Conservation (phyloP, 23 tunicate species). For the Ciona savignyi region DNA sequence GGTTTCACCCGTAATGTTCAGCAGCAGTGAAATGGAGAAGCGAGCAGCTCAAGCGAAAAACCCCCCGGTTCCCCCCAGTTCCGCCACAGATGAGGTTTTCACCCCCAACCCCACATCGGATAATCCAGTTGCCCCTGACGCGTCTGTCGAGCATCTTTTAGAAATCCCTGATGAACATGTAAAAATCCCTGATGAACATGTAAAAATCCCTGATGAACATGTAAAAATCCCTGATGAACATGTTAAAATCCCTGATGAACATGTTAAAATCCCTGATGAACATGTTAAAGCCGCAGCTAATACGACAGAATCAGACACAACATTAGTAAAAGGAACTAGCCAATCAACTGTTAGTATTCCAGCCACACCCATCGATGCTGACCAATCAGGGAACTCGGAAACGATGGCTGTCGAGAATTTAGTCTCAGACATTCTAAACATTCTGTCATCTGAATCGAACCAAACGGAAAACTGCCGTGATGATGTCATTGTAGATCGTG, state of each 20-base stretch:
- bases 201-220: no score
- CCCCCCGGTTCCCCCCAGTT: background rate
- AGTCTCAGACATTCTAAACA: background rate
- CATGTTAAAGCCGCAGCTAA: no score
- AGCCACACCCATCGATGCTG: background rate
- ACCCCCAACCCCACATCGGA: background rate
- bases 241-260: no score
- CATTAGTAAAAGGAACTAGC: no score
- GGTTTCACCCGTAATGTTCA: slow-evolving; percentile 83
- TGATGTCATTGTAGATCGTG: background rate
- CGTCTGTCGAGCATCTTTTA: no score
- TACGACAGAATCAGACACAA: no score
- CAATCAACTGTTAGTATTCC: background rate
- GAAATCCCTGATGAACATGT: no score
- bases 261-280: no score
- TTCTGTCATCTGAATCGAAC: background rate
- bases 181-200: no score
- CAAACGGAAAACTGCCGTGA: background rate
- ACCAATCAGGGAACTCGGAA: background rate
- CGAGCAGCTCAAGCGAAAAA: slow-evolving; percentile 38
- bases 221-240: no score
- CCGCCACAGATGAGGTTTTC: background rate
- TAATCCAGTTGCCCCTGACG: no score
- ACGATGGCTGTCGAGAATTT: background rate
- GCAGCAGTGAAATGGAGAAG: slow-evolving; percentile 80